These are phyloP conservation scores for Agonopterix arenella DNA, from an alignment of 2,888 invertebrate genomes.

Conservation along the genomic window DNA sequence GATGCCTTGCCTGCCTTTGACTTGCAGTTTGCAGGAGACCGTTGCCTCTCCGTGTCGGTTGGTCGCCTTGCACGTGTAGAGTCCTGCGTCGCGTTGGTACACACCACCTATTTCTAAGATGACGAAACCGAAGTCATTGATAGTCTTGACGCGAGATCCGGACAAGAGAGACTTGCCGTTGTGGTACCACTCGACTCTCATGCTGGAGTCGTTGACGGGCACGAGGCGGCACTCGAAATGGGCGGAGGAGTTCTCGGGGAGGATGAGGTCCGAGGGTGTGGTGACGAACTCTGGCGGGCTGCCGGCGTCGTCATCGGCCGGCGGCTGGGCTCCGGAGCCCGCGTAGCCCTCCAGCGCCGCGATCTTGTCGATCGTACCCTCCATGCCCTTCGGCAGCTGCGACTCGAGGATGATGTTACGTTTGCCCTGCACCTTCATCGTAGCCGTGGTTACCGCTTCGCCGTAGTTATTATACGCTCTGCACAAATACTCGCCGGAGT, in stretches of 20 bases:
- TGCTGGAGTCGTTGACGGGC: constrained; percentile 94
- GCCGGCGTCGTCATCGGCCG: constrained; percentile 88
- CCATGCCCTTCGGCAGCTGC: constrained; percentile 95
- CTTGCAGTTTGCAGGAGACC: constrained; percentile 90
- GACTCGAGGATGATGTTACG: constrained; percentile 94
- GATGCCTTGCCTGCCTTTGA: constrained; percentile 91
- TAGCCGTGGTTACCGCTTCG: constrained; percentile 92
- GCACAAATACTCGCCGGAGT: constrained; percentile 94
- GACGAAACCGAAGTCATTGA: constrained; percentile 98
- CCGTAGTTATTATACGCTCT: constrained; percentile 93
- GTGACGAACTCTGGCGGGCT: constrained; percentile 94
- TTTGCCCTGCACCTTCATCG: constrained; percentile 94
- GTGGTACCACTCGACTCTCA: constrained; percentile 98
- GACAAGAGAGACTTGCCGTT: constrained; percentile 95
- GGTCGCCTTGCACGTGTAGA: constrained; percentile 94
- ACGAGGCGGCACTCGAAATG: constrained; percentile 94
- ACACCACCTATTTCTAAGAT: constrained; percentile 97
- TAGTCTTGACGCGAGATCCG: constrained; percentile 95
- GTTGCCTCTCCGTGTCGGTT: constrained; percentile 94
- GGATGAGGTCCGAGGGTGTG: constrained; percentile 88
- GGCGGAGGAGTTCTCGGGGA: constrained; percentile 91
- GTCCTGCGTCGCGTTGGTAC: constrained; percentile 93
- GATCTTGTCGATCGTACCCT: constrained; percentile 94
- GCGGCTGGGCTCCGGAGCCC: constrained; percentile 79
- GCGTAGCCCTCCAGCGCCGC: constrained; percentile 93